Base-by-base conservation (phyloP, 1,140 invertebrate genomes). In the Drosophila ironensis region DNA sequence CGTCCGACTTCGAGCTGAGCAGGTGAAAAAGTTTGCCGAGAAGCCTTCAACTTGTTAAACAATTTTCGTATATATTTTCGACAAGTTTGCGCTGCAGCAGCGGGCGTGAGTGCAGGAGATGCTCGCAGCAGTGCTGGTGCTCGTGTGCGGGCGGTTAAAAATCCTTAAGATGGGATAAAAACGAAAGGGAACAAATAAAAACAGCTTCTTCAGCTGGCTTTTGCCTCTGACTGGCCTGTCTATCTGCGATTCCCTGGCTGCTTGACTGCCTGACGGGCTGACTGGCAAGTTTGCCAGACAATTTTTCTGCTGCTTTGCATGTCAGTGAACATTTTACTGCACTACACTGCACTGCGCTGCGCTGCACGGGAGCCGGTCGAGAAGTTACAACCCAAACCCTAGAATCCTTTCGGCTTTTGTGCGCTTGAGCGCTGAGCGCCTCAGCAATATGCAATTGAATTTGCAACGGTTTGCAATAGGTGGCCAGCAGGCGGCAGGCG, bases 301-400 rank as follows among this genome's bases (percentile, higher is more conserved):
- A 84, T 84, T 84, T 86, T 84, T 84, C 80, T 84, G 78, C 73
- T 82, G 72, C 80, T 84, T 84, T 84, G 80, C 78, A 84, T 86
- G 70, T 71, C 77, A 73, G 54, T 72, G 16, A 9, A 14, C 30
- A 35, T 4, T 27, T 11, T n/a, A 30, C n/a, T 30, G 9, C 5
- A 27, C 25, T 33, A 9, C 30, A 33, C 4, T 9, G 11, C 14
- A 33, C 30, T 33, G 30, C n/a, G n/a, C n/a, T n/a, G n/a, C n/a
- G 1, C 16, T 47, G 72, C 67, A 64, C n/a, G n/a, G n/a, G n/a
- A n/a, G n/a, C n/a, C n/a, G n/a, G n/a, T n/a, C n/a, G 30, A 33
- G 7, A 33, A 33, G 30, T 33, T 42, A n/a, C 50, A 30, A 8
- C 27, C 27, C 12, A n/a, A 11, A 12, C 22, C 40, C 35, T 24